These are phyloP conservation scores for Platynereis dumerilii DNA, from an alignment of 2,888 invertebrate species.

Conservation along the genomic window DNA sequence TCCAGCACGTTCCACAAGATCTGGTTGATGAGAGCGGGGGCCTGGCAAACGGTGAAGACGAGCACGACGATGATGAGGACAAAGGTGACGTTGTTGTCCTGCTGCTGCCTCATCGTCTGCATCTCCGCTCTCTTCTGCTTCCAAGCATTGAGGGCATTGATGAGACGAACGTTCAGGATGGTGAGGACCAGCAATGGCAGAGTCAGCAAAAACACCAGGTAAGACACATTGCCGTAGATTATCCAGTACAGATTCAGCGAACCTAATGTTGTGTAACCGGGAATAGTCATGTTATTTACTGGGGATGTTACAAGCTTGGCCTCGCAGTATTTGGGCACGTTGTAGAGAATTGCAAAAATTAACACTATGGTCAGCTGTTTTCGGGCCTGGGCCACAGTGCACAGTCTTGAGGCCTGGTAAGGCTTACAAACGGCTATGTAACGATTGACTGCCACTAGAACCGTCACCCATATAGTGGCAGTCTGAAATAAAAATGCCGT, in stretches of 20 bases:
- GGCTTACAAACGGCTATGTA: constrained; percentile 40
- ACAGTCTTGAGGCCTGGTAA: constrained; percentile 35
- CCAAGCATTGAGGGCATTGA: constrained; percentile 37
- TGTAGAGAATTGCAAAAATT: constrained; percentile 33
- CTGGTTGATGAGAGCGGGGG: constrained; percentile 39
- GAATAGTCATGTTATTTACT: constrained; percentile 3
- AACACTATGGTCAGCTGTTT: constrained; percentile 35
- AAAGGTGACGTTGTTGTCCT: constrained; percentile 43
- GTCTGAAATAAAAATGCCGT: constrained; percentile 33
- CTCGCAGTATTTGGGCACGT: constrained; percentile 34
- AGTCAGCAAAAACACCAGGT: constrained; percentile 37
- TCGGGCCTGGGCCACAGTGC: constrained; percentile 37
- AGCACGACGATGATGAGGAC: constrained; percentile 41
- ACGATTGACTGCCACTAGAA: constrained; percentile 37
- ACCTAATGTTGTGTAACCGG: constrained; percentile 22
- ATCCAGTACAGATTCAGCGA: constrained; percentile 22
- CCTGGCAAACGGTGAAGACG: constrained; percentile 41
- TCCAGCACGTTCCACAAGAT: constrained; percentile 37
- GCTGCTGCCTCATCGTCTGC: constrained; percentile 35
- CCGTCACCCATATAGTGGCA: constrained; percentile 39
- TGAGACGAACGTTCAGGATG: constrained; percentile 38
- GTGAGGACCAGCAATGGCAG: constrained; percentile 37
- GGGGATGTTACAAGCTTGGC: constrained; percentile 11
- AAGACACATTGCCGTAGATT: constrained; percentile 35
- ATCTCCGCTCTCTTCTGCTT: constrained; percentile 36